phyloP scores from a whole-genome alignment of 2,113 vertebrate species.

The Amphiprion ocellaris region DNA sequence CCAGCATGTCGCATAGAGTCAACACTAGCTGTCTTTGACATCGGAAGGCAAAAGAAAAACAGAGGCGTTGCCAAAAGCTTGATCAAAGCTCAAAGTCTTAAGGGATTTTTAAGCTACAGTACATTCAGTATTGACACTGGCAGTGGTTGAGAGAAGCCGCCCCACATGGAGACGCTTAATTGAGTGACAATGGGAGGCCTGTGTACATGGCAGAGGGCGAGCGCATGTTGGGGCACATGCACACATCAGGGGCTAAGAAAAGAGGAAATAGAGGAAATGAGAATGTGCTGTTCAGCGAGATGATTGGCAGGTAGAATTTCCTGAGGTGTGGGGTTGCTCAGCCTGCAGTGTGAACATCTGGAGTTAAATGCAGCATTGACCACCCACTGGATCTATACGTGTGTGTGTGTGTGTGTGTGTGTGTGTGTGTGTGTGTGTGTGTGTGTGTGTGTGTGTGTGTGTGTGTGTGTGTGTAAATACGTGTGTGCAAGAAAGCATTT shows the following conservation, averaged over 20 bases:
- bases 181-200: slow-evolving; percentile 54
- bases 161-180: slow-evolving; percentile 47
- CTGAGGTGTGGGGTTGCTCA: slow-evolving; percentile 25
- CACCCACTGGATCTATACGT: slow-evolving; percentile 64
- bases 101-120: slow-evolving; percentile 6
- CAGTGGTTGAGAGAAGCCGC: slow-evolving; percentile 18
- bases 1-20: neutral
- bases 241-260: slow-evolving; percentile 19
- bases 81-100: slow-evolving; percentile 17
- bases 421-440: neutral
- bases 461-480: neutral
- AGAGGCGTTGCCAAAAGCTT: slow-evolving; percentile 28
- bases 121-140: slow-evolving; percentile 49
- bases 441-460: slow-evolving; percentile 15
- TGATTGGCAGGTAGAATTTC: slow-evolving; percentile 62
- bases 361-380: slow-evolving; percentile 44
- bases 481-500: neutral
- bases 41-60: slow-evolving; percentile 47
- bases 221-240: slow-evolving; percentile 4
- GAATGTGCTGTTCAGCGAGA: slow-evolving; percentile 25
- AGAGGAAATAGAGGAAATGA: slow-evolving; percentile 64
- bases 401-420: neutral
- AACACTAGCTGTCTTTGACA: slow-evolving; percentile 10
- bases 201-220: slow-evolving; percentile 22
- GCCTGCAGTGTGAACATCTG: slow-evolving; percentile 67